phyloP scores from a whole-genome alignment of 1,140 invertebrate genomes.

The Cydia strobilella region DNA sequence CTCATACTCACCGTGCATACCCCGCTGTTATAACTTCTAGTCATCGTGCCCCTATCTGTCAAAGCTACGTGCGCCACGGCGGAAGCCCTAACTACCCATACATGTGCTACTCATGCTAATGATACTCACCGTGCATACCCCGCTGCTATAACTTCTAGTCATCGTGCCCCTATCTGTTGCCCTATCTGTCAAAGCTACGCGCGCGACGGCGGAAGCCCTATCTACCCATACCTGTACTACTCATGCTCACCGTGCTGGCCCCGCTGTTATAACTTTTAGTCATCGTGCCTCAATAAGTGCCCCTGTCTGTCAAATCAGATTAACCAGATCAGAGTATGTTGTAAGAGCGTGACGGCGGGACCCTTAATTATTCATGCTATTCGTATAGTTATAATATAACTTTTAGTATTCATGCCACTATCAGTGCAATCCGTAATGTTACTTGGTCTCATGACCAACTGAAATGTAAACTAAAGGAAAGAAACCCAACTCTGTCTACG shows the following conservation, averaged over 20 bases:
- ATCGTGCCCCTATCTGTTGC: neutral
- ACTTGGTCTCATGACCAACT: no score
- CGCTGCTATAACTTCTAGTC: constrained; percentile 7
- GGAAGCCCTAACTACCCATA: constrained; percentile 5
- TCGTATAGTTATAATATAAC: no score
- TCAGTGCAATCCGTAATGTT: no score
- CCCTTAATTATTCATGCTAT: no score
- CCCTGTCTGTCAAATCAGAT: no score
- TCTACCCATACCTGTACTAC: no score
- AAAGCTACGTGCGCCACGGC: neutral
- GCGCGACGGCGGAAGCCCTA: no score
- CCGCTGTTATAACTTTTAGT: neutral
- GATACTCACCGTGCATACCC: neutral
- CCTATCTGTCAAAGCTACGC: no score
- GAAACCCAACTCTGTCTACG: neutral
- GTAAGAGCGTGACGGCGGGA: no score
- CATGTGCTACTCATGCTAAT: neutral
- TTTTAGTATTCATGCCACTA: no score
- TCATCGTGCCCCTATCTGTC: neutral
- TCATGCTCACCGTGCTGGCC: neutral
- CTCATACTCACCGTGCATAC: neutral
- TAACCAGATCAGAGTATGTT: no score
- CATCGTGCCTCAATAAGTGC: neutral
- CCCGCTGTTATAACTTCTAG: constrained; percentile 2
- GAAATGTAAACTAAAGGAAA: neutral